phyloP scores from a whole-genome alignment of 2,113 vertebrate species.

The Sula dactylatra region DNA sequence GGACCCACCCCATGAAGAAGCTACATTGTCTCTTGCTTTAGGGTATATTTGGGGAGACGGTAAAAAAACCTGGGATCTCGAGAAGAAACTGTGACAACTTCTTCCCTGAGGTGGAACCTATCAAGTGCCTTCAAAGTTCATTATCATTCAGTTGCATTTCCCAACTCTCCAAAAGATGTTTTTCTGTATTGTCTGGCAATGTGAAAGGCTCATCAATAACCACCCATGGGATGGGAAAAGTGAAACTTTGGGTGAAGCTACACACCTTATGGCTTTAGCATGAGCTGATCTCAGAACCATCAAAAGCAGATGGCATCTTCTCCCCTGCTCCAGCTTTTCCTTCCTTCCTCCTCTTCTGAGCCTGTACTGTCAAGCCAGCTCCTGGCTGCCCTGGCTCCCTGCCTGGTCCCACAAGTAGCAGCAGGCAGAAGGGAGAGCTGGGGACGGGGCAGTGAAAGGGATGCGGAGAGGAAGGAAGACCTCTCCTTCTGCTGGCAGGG shows the following conservation, averaged over 20 bases:
- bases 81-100: background rate
- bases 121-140: background rate
- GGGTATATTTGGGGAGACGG: background rate
- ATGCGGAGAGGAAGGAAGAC: background rate
- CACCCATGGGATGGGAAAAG: background rate
- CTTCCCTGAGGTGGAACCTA: background rate
- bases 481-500: background rate
- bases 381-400: background rate
- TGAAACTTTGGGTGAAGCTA: background rate
- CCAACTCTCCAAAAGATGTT: background rate
- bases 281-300: background rate
- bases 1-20: background rate
- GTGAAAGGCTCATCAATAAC: background rate
- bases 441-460: background rate
- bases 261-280: background rate
- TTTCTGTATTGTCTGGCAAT: background rate
- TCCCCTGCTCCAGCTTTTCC: background rate
- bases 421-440: background rate
- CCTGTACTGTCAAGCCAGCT: background rate
- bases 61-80: background rate
- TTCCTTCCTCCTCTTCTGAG: background rate
- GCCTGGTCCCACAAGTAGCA: fast-evolving
- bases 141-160: background rate
- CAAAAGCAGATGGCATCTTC: background rate
- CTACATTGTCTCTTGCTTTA: background rate